Evolutionary conservation across 2,888 invertebrate genomes (phyloP), one percentile per base, ranked within the genome.

Genomic region (Luperina nickerlii): DNA sequence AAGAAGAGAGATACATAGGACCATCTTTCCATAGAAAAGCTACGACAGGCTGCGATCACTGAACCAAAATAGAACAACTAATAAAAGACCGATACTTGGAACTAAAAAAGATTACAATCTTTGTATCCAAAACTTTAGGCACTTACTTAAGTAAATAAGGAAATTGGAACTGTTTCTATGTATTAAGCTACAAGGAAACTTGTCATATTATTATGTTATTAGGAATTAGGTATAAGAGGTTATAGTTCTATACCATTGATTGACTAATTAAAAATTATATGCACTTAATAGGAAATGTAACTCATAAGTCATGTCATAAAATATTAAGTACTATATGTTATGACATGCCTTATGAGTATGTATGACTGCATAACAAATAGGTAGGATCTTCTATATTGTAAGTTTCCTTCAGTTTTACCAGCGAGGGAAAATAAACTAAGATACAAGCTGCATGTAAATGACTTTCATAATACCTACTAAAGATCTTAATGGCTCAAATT

Each of bases 221-320:
- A 15, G 3, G 1, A 24, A 32, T 15, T 71, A 24, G 32, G n/a
- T 5, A 32, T 15, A 78, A 42, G 32, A 32, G 32, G 32, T 51
- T 38, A 15, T 9, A 32, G 32, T 63, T 20, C 8, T 15, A 62
- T 27, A 42, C 13, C 48, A 81, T 51, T 74, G 11, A 81, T 51
- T 74, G 11, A 74, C n/a, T 74, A 62, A 73, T 57, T 75, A 74
- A 48, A 65, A 48, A n/a, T 32, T 70, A 78, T 79, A 13, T 51
- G 60, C 38, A 45, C 51, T 42, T 66, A 48, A 75, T 32, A 38
- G 75, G 38, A 62, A 51, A 76, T 48, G 13, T 38, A 38, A 38
- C 38, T 38, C 38, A 38, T 2, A 38, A 38, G 38, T 38, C 38
- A 38, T 38, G 4, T 38, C 38, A 38, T 38, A 38, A 38, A 38